Percentiles rank a stretch among this genome's conserved stretches.
Conservation (phyloP, 2,888 invertebrate species). For the Pachycephus smyrnensis region DNA sequence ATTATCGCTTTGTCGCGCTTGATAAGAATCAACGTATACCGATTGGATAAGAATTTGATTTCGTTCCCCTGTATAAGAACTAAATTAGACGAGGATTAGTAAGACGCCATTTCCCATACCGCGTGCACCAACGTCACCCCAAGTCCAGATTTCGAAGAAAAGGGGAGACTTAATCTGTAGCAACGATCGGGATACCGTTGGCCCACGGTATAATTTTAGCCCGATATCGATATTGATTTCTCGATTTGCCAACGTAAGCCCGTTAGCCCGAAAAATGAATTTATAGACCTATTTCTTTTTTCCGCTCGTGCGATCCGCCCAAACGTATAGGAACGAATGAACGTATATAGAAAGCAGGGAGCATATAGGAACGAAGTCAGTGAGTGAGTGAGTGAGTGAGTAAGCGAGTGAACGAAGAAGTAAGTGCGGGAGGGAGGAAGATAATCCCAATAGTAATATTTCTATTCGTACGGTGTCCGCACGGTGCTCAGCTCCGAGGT, state of each 20-base stretch:
- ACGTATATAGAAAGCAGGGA: neutral
- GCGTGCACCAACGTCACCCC: neutral
- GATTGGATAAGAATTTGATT: neutral
- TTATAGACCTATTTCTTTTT: conserved; percentile 11
- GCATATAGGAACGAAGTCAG: neutral
- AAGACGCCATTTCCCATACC: neutral
- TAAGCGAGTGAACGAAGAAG: neutral
- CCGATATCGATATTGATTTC: neutral
- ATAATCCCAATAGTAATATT: conserved; percentile 50
- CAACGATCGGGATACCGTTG: neutral
- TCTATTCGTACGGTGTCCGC: conserved; percentile 42
- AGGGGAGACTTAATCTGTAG: neutral
- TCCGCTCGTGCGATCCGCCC: neutral
- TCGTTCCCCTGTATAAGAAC: neutral
- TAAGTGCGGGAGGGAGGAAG: neutral
- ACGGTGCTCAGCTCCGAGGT: conserved; percentile 29
- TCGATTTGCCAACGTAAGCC: neutral
- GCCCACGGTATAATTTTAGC: neutral
- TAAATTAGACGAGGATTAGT: neutral
- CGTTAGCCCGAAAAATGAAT: conserved; percentile 9
- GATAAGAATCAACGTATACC: too few relatives aligned
- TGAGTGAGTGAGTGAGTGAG: neutral
- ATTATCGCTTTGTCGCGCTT: neutral
- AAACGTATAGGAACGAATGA: neutral
- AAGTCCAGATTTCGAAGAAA: neutral